phyloP scores from a whole-genome alignment of 2,888 invertebrate genomes.

The Tetragonula carbonaria region DNA sequence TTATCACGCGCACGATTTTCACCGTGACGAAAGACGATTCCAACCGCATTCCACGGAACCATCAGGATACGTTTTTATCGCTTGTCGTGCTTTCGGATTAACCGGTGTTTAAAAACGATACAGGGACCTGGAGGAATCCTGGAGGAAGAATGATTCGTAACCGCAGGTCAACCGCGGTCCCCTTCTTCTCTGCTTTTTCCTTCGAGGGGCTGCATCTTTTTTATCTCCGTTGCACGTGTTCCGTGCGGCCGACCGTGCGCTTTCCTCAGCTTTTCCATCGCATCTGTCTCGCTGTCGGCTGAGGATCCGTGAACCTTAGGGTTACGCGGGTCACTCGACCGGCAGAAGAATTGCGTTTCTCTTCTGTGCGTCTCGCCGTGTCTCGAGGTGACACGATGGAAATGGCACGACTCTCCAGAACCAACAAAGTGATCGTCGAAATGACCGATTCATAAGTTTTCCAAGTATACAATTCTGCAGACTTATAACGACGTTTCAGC shows the following conservation, averaged over 20 bases:
- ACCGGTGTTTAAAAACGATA: conserved; percentile 74
- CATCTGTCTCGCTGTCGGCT: conserved; percentile 22
- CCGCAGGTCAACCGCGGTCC: conserved; percentile 62
- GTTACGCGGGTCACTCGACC: not conserved
- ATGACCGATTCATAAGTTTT: too few species aligned
- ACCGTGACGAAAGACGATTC: conserved; percentile 36
- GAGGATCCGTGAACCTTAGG: not conserved
- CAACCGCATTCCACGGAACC: conserved; percentile 51
- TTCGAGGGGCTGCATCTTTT: conserved; percentile 39
- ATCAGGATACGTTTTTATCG: conserved; percentile 58
- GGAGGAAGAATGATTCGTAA: conserved; percentile 58
- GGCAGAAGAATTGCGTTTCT: not conserved
- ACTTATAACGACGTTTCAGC: too few species aligned
- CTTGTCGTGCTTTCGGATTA: conserved; percentile 78
- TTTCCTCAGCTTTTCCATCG: conserved; percentile 8
- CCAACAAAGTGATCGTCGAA: too few species aligned
- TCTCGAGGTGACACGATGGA: too few species aligned
- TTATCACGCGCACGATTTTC: conserved; percentile 64
- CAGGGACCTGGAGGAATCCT: conserved; percentile 45
- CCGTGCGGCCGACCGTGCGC: conserved; percentile 25
- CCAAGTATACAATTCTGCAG: too few species aligned
- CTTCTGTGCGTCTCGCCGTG: not conserved
- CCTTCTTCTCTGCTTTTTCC: conserved; percentile 20
- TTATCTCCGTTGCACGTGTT: conserved; percentile 58
- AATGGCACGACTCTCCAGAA: too few species aligned